Evolutionary conservation across 1,140 invertebrate species (phyloP).

Genomic region (Pseudachorutes palmiensis): DNA sequence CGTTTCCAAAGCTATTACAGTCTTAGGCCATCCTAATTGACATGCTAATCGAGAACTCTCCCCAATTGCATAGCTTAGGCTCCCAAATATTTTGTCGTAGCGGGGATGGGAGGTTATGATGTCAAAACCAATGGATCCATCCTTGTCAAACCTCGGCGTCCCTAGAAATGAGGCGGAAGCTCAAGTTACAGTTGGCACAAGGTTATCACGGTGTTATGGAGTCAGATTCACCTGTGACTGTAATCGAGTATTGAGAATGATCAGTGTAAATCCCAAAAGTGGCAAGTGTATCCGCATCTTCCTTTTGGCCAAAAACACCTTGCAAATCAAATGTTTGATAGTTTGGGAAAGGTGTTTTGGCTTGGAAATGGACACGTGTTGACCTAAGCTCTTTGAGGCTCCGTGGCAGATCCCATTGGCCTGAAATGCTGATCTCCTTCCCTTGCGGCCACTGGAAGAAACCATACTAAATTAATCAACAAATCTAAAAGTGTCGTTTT

Average conservation of each 20-base stretch:
- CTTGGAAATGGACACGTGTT: slow-evolving; percentile 30
- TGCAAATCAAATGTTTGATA: slow-evolving; percentile 30
- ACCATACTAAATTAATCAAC: not conserved
- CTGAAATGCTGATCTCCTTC: slow-evolving; percentile 31
- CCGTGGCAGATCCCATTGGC: slow-evolving; percentile 26
- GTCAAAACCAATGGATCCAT: slow-evolving; percentile 36
- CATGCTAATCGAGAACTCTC: slow-evolving; percentile 31
- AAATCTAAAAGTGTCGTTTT: too few species aligned
- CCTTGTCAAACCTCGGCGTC: slow-evolving; percentile 35
- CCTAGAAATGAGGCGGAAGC: slow-evolving; percentile 16
- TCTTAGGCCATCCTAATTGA: slow-evolving; percentile 35
- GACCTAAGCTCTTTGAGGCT: slow-evolving; percentile 25
- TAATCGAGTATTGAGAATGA: slow-evolving; percentile 30
- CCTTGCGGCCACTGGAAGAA: slow-evolving; percentile 25
- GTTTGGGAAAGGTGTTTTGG: slow-evolving; percentile 34
- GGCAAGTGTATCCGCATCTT: slow-evolving; percentile 32
- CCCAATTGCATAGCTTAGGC: slow-evolving; percentile 35
- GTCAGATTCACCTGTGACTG: slow-evolving; percentile 27
- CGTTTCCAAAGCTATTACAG: slow-evolving; percentile 32
- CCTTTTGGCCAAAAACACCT: slow-evolving; percentile 31
- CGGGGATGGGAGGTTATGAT: slow-evolving; percentile 32
- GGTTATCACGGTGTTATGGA: too few species aligned
- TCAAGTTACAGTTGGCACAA: not conserved
- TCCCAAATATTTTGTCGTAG: slow-evolving; percentile 38
- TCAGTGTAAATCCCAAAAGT: slow-evolving; percentile 33